A percentile compares a stretch with the other conserved stretches of the same genome.
Conservation (phyloP, 1,140 invertebrate genomes). For the Drosophila leontia region DNA sequence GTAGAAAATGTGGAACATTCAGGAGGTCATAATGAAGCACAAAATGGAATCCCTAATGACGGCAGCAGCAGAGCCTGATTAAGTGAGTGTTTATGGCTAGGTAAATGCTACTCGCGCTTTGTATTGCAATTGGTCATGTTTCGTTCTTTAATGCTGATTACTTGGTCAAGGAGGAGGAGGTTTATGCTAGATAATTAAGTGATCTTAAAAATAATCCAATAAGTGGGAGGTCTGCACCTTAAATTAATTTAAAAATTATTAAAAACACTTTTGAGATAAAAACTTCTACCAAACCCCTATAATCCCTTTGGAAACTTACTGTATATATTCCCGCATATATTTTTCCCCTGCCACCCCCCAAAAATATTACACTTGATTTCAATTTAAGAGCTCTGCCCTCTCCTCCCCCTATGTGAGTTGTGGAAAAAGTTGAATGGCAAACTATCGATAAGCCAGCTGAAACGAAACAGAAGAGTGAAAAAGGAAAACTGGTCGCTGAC, state of each 20-base stretch:
- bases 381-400: neutral
- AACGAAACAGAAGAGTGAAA: slow-evolving; percentile 20
- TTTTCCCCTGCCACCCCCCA: neutral
- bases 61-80: slow-evolving; percentile 20
- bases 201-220: too few relatives aligned
- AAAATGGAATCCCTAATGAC: slow-evolving; percentile 32
- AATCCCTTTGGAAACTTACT: neutral
- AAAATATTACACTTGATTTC: slow-evolving; percentile 10
- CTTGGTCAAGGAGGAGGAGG: neutral
- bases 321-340: too few relatives aligned
- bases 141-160: slow-evolving; percentile 10
- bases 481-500: slow-evolving; percentile 23
- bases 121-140: slow-evolving; percentile 1
- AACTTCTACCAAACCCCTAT: neutral
- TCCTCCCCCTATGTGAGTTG: neutral
- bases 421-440: slow-evolving; percentile 14
- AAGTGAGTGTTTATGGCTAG: slow-evolving; percentile 31
- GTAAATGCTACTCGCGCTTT: slow-evolving; percentile 21
- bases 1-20: slow-evolving; percentile 30
- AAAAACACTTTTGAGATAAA: too few relatives aligned
- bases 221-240: neutral
- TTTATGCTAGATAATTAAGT: neutral
- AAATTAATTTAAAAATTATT: neutral
- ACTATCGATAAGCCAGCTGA: slow-evolving; percentile 41
- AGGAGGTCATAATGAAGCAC: slow-evolving; percentile 19